phyloP scores from a whole-genome alignment of 30 jellyfish, hydroid and myxozoan genomes.

The Mastigias papua region DNA sequence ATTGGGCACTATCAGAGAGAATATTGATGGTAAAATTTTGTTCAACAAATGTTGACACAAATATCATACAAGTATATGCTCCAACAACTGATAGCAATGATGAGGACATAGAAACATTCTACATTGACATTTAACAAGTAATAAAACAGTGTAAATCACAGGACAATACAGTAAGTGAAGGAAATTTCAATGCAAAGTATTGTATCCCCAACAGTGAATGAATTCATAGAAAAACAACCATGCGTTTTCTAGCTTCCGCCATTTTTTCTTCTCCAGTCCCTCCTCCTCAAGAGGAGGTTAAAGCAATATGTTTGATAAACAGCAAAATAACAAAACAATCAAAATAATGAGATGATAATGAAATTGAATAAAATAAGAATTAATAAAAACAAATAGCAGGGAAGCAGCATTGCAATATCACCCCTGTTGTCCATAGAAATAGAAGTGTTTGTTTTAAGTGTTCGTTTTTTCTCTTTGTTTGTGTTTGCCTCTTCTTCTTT shows the following conservation, averaged over 20 bases:
- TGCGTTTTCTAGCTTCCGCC: neutral
- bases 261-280: neutral
- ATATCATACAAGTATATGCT: too few relatives aligned
- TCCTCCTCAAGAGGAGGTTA: constrained; percentile 14
- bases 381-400: neutral
- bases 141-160: too few relatives aligned
- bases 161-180: too few relatives aligned
- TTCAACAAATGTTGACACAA: too few relatives aligned
- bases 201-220: neutral
- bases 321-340: neutral
- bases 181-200: too few relatives aligned
- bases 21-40: too few relatives aligned
- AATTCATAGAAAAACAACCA: neutral
- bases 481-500: constrained; percentile 5
- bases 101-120: too few relatives aligned
- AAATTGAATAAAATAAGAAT: neutral
- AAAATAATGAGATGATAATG: neutral
- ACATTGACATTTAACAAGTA: too few relatives aligned
- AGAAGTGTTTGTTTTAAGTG: neutral
- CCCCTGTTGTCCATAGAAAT: neutral
- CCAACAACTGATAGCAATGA: too few relatives aligned
- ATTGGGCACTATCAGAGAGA: too few relatives aligned
- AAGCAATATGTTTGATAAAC: neutral
- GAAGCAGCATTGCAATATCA: constrained; percentile 17
- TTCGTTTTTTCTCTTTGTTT: neutral